Base-by-base conservation (phyloP, 1,140 invertebrate species). In the Mamestra configurata region DNA sequence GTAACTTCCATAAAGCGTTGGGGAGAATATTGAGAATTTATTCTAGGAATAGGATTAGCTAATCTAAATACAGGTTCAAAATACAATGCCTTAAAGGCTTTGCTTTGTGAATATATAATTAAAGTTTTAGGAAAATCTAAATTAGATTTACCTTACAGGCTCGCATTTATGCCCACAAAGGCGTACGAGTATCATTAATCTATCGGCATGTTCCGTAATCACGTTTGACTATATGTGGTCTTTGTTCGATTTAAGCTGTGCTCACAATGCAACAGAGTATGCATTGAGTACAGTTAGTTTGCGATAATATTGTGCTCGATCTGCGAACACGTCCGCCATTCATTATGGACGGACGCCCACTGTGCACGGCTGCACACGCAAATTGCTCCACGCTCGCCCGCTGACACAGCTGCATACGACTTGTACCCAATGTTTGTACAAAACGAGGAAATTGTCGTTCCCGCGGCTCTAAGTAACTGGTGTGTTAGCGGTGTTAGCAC, bases 291-390 rank as follows among this genome's bases (percentile, higher is more conserved):
- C 31, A 77, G 49, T 79, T 72, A 59, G 70, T 22, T 66, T 73
- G 77, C 64, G 76, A 79, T 77, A 77, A 68, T 80, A 77, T 81
- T 81, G 80, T 80, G 79, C 78, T 78, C 57, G 76, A 85, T 81
- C 70, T 79, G 79, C 72, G 80, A 79, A 84, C 79, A 82, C 83
- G 81, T 86, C 72, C 79, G 70, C 82, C 84, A 86, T 92, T 86
- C 85, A 92, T 90, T 92, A 87, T 81, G 86, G 79, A 75, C 80
- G 88, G 84, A 82, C 90, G 85, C 87, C 86, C 83, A 88, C 86
- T 88, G 86, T 87, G 90, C 90, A 86, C 88, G 77, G 87, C 79
- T 90, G 89, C 88, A 90, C 88, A 90, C 88, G 88, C 87, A 92
- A 92, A 90, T 91, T 92, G 88, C 86, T 83, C 82, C 66, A 83